A percentile compares a stretch with the other conserved stretches of the same genome.
phyloP scores from a whole-genome alignment of 2,888 invertebrate genomes.

The Nephrotoma flavescens region DNA sequence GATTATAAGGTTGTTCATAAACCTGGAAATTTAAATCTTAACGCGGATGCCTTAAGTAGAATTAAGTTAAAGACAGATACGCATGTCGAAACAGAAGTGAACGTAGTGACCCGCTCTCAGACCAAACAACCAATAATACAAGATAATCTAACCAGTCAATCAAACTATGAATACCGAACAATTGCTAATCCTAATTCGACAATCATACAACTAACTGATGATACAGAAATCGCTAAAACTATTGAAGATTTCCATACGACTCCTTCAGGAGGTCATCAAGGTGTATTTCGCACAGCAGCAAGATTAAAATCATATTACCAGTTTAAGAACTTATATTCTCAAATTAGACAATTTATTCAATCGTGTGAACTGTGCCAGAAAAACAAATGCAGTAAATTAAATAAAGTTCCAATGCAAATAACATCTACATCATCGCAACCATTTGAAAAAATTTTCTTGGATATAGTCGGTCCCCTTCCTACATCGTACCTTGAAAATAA shows the following conservation, averaged over 20 bases:
- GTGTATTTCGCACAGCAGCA: too few species aligned
- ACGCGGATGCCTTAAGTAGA: too few species aligned
- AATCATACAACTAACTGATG: too few species aligned
- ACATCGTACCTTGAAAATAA: not conserved
- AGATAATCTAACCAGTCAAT: not conserved
- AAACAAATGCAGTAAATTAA: not conserved
- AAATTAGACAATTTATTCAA: not conserved
- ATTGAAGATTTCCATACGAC: too few species aligned
- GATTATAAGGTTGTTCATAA: constrained; percentile 11
- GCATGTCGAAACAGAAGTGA: too few species aligned
- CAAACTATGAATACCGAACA: not conserved
- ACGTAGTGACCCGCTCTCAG: too few species aligned
- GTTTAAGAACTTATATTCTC: not conserved
- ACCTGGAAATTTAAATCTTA: too few species aligned
- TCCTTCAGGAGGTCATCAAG: too few species aligned
- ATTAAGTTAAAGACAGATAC: too few species aligned
- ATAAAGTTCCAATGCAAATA: not conserved
- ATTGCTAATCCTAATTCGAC: too few species aligned
- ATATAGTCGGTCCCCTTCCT: not conserved
- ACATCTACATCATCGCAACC: not conserved
- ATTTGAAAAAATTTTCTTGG: not conserved
- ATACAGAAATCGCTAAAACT: too few species aligned
- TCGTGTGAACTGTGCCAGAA: not conserved
- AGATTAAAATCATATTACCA: not conserved
- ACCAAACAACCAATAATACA: too few species aligned